Conservation (phyloP, 2,113 vertebrate species). For the Myiozetetes cayanensis region DNA sequence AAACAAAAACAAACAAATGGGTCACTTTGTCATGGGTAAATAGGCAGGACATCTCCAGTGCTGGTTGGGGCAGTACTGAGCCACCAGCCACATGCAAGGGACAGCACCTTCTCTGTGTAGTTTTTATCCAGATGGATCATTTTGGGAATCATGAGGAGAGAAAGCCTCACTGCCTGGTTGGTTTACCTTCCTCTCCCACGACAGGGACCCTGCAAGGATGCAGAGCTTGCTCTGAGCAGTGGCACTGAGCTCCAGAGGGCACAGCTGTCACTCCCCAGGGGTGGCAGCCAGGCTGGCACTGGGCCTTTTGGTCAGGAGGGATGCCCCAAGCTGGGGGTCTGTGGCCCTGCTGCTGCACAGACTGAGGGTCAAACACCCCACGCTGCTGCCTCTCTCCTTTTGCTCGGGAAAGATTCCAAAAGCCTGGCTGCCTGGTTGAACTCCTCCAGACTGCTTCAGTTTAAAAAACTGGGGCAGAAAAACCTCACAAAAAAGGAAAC, state of each 20-base stretch:
- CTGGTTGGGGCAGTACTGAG: not conserved
- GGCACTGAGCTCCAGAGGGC: fast-evolving
- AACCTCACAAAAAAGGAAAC: not conserved
- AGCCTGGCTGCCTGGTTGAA: not conserved
- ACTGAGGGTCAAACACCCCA: too few relatives aligned
- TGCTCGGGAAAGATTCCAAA: not conserved
- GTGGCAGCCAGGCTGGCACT: not conserved
- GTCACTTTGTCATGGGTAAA: not conserved
- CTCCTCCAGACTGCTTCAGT: not conserved
- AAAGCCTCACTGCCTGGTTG: fast-evolving
- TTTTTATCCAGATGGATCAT: not conserved
- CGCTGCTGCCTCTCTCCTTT: fast-evolving
- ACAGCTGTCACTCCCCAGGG: not conserved
- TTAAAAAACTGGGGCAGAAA: conserved; percentile 26
- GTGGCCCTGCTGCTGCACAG: not conserved
- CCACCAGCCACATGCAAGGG: fast-evolving
- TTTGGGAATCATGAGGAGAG: not conserved
- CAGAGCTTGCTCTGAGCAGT: not conserved
- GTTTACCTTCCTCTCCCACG: fast-evolving
- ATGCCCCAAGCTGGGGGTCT: fast-evolving
- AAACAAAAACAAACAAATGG: not conserved
- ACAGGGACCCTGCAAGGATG: not conserved
- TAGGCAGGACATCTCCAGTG: fast-evolving
- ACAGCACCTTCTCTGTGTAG: not conserved
- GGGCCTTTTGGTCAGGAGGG: not conserved